These are phyloP conservation scores for Lydus trimaculatus DNA, from an alignment of 2,888 invertebrate species.

Conservation along the genomic window DNA sequence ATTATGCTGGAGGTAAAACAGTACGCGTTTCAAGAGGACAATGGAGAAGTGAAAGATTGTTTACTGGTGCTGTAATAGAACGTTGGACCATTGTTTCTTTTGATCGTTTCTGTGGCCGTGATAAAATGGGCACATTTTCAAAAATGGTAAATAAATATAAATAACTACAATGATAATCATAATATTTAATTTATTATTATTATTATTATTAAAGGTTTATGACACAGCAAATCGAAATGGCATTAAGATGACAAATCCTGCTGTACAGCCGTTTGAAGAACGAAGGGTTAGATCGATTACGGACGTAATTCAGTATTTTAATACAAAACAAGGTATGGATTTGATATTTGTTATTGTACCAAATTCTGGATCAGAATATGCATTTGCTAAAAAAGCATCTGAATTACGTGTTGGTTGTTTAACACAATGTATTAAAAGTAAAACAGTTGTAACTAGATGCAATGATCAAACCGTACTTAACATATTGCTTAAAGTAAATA, in stretches of 20 bases:
- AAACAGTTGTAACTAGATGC: slow-evolving; percentile 62
- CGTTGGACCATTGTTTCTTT: slow-evolving; percentile 63
- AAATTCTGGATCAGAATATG: slow-evolving; percentile 51
- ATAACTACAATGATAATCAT: not conserved
- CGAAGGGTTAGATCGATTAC: not conserved
- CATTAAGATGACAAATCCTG: not conserved
- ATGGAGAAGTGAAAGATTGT: slow-evolving; percentile 59
- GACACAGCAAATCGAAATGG: not conserved
- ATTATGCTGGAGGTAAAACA: slow-evolving; percentile 63
- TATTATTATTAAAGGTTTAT: not conserved
- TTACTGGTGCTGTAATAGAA: slow-evolving; percentile 50
- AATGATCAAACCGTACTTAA: slow-evolving; percentile 72
- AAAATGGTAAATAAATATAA: slow-evolving; percentile 47
- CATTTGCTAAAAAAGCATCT: slow-evolving; percentile 71
- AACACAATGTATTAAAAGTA: slow-evolving; percentile 75
- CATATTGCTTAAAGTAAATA: slow-evolving; percentile 76
- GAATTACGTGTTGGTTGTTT: slow-evolving; percentile 73
- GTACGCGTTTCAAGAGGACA: slow-evolving; percentile 57
- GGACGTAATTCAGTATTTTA: slow-evolving; percentile 35
- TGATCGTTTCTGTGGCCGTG: slow-evolving; percentile 36
- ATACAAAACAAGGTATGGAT: slow-evolving; percentile 49
- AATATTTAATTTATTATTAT: not conserved
- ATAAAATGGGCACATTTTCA: slow-evolving; percentile 46
- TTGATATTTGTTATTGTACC: slow-evolving; percentile 72
- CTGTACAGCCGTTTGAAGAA: not conserved